A percentile compares a stretch with the other conserved stretches of the same genome.
Evolutionary conservation across 2,113 vertebrate genomes (phyloP).

Genomic region (Cyprinus carpio): DNA sequence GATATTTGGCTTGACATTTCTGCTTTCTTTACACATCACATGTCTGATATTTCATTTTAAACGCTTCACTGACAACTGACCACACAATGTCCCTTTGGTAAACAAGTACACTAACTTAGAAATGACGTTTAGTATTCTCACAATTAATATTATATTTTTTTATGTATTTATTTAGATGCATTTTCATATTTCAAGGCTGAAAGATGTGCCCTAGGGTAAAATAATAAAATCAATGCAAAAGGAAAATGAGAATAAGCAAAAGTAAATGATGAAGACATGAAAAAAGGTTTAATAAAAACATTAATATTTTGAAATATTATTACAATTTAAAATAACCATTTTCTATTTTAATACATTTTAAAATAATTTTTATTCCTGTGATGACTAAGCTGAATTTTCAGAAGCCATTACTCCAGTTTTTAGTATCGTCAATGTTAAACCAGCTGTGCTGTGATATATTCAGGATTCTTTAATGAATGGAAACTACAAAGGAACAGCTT

Average conservation of each 20-base stretch:
- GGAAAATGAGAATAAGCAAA: background rate
- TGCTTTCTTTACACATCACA: background rate
- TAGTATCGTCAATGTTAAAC: background rate
- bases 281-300: background rate
- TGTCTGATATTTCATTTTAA: background rate
- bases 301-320: background rate
- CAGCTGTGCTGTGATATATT: background rate
- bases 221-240: background rate
- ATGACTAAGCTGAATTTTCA: background rate
- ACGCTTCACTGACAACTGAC: background rate
- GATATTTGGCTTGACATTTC: background rate
- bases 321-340: too few species aligned
- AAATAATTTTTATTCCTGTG: background rate
- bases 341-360: background rate
- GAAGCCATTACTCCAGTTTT: background rate
- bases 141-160: too few species aligned
- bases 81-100: background rate
- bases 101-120: background rate
- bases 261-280: background rate
- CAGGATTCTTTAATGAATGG: background rate
- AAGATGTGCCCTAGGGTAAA: background rate
- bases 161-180: background rate
- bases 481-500: background rate
- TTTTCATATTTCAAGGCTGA: background rate
- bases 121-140: too few species aligned